phyloP scores from a whole-genome alignment of 2,113 vertebrate species.

The Lanius collurio region DNA sequence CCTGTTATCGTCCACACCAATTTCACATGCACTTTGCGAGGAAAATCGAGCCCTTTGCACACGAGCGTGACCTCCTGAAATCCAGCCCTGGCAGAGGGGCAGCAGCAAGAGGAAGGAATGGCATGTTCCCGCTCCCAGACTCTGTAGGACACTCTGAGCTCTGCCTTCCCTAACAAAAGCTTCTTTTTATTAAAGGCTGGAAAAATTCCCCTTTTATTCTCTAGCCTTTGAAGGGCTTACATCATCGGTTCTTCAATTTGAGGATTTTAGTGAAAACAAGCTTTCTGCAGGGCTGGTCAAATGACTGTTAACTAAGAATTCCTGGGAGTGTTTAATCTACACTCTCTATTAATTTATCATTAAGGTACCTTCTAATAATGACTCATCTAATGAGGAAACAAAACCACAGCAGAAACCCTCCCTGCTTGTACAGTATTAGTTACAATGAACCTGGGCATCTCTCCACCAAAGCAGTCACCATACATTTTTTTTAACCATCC shows the following conservation, averaged over 20 bases:
- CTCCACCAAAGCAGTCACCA: not conserved
- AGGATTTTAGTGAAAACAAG: conserved; percentile 61
- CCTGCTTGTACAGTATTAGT: not conserved
- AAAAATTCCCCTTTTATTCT: conserved; percentile 29
- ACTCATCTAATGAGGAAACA: not conserved
- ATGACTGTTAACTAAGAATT: conserved; percentile 41
- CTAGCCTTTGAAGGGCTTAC: conserved; percentile 46
- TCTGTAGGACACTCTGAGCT: not conserved
- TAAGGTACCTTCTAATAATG: not conserved
- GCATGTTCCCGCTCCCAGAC: not conserved
- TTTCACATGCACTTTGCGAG: not conserved
- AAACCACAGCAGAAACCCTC: not conserved
- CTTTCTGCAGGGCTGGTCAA: conserved; percentile 15
- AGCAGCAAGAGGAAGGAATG: not conserved
- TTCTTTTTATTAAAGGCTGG: conserved; percentile 52
- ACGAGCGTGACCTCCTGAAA: rapidly evolving
- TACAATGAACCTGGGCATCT: not conserved
- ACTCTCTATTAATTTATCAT: not conserved
- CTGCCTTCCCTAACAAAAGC: conserved; percentile 55
- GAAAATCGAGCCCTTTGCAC: rapidly evolving
- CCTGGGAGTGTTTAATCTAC: not conserved
- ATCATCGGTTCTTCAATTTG: conserved; percentile 54
- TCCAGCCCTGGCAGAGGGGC: not conserved
- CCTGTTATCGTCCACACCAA: not conserved
- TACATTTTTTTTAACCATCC: rapidly evolving